These are phyloP conservation scores for Parauchenoglanis punctatus DNA, from an alignment of 2,797 vertebrate species.

Conservation along the genomic window DNA sequence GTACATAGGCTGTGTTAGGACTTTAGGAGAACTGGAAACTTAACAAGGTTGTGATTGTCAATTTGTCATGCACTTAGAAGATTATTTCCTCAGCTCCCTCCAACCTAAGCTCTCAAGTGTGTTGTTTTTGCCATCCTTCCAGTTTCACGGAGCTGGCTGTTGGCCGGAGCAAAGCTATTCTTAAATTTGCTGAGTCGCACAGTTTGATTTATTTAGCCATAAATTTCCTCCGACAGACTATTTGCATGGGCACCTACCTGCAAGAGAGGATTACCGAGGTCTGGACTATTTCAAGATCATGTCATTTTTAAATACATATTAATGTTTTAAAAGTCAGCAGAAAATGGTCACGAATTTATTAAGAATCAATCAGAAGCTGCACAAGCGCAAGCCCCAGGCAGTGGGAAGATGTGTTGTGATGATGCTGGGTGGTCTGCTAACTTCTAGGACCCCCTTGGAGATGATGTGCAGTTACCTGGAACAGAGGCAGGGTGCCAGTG, in stretches of 20 bases:
- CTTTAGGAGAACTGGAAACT: slow-evolving; percentile 14
- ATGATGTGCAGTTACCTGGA: slow-evolving; percentile 66
- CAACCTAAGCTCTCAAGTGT: slow-evolving; percentile 36
- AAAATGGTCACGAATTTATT: neutral
- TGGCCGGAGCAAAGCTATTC: slow-evolving; percentile 40
- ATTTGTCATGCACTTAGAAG: slow-evolving; percentile 47
- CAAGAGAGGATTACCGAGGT: slow-evolving; percentile 18
- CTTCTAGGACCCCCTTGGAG: slow-evolving; percentile 3
- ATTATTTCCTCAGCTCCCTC: slow-evolving; percentile 30
- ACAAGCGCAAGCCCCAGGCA: neutral
- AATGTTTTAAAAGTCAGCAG: slow-evolving; percentile 24
- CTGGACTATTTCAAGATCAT: slow-evolving; percentile 7
- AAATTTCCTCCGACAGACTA: slow-evolving; percentile 41
- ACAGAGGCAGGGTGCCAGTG: slow-evolving; percentile 60
- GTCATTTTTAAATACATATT: slow-evolving; percentile 21
- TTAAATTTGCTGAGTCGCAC: slow-evolving; percentile 45
- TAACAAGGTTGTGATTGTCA: slow-evolving; percentile 27
- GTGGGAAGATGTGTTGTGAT: neutral
- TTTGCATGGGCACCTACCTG: slow-evolving; percentile 32
- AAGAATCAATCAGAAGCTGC: slow-evolving; percentile 23
- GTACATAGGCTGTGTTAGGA: slow-evolving; percentile 25
- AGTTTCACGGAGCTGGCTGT: slow-evolving; percentile 41
- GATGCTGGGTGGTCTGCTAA: slow-evolving; percentile 24
- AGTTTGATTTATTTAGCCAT: slow-evolving; percentile 46
- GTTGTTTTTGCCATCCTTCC: slow-evolving; percentile 47